Evolutionary conservation across 2,113 vertebrate species (phyloP).

Genomic region (Salvelinus fontinalis): DNA sequence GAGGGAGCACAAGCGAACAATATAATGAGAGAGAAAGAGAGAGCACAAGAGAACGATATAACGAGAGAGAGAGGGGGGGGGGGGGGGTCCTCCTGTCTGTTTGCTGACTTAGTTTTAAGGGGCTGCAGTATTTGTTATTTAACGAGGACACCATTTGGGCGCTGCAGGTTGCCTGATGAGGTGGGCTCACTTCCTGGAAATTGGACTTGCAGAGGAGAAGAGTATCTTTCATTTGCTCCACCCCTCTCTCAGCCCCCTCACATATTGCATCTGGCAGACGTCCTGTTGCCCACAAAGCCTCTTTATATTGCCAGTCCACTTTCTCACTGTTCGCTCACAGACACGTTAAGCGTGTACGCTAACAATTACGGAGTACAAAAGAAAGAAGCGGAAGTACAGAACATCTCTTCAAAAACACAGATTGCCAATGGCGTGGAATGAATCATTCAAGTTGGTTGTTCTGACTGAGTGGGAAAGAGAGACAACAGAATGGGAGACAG

Average conservation of each 20-base stretch:
- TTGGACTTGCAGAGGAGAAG: constrained; percentile 13
- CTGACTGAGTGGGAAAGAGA: background rate
- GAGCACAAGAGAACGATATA: background rate
- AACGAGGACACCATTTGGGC: constrained; percentile 14
- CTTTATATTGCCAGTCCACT: constrained; percentile 16
- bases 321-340: background rate
- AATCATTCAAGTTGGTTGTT: constrained; percentile 31
- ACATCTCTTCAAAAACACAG: background rate
- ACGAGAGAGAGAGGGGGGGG: background rate
- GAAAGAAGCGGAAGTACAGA: background rate
- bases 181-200: constrained; percentile 20
- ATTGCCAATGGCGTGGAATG: constrained; percentile 10
- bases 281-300: constrained; percentile 13
- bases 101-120: constrained; percentile 19
- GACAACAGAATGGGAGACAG: background rate
- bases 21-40: background rate
- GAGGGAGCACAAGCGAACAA: background rate
- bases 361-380: background rate
- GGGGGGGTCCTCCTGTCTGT: background rate
- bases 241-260: constrained; percentile 3
- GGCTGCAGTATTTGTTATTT: constrained; percentile 1
- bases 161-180: constrained; percentile 16
- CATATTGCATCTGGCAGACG: background rate
- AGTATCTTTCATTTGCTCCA: constrained; percentile 13
- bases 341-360: background rate